A percentile compares a stretch with the other conserved stretches of the same genome.
Conservation (phyloP, 2,113 vertebrate species). For the Arothron firmamentum region DNA sequence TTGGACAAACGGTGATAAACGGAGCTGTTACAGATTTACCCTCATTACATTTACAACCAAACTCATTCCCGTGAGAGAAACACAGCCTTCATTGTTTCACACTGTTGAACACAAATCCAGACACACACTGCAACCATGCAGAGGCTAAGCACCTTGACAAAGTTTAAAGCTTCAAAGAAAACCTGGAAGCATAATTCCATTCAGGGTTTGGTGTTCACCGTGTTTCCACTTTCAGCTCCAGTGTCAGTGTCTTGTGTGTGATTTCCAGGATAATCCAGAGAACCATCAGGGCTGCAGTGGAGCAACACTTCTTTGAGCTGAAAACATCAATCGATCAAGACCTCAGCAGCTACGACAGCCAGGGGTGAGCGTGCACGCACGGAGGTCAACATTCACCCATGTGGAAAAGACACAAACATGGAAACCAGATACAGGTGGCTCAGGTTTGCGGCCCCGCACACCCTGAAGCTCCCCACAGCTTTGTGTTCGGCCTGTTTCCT, state of each 20-base stretch:
- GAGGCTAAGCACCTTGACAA: background rate
- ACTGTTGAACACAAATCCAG: background rate
- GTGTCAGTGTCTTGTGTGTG: constrained; percentile 23
- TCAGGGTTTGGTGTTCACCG: background rate
- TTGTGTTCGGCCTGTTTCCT: background rate
- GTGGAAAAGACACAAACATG: background rate
- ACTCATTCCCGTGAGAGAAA: background rate
- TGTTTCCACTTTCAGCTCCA: background rate
- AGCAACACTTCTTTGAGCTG: constrained; percentile 89
- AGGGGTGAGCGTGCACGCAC: constrained; percentile 43
- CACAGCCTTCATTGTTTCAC: background rate
- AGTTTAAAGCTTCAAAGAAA: background rate
- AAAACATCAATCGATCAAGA: constrained; percentile 87
- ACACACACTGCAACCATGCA: background rate
- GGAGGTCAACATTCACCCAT: background rate
- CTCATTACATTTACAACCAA: constrained; percentile 1
- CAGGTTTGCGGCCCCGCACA: background rate
- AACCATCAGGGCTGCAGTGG: constrained; percentile 88
- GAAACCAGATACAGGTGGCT: background rate
- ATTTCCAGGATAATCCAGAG: constrained; percentile 83
- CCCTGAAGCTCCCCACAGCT: background rate
- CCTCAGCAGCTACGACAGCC: constrained; percentile 67
- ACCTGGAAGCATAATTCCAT: background rate
- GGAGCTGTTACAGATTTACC: background rate
- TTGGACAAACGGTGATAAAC: background rate